Evolutionary conservation across 2,888 invertebrate species (phyloP).

Genomic region (Chironomus tentans): DNA sequence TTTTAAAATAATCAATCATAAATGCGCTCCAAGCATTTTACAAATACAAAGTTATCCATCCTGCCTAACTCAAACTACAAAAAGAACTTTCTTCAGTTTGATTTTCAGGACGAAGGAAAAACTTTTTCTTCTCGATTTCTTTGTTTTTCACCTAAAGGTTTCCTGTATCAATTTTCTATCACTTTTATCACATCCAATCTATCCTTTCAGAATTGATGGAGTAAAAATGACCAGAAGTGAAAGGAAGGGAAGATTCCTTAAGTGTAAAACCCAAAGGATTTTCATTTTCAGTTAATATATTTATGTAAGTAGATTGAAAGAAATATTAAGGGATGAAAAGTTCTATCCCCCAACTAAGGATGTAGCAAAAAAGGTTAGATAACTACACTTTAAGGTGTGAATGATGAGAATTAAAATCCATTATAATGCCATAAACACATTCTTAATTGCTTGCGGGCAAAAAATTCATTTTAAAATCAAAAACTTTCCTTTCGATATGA

Average conservation of each 20-base stretch:
- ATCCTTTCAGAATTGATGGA: background rate
- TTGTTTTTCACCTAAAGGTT: constrained; percentile 1
- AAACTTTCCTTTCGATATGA: background rate
- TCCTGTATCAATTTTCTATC: constrained; percentile 22
- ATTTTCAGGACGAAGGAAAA: background rate
- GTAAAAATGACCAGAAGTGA: background rate
- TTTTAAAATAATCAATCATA: no score
- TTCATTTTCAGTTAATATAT: background rate
- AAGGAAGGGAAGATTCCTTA: background rate
- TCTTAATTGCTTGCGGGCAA: constrained; percentile 17
- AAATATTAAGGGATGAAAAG: constrained; percentile 6
- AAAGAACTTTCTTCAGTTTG: background rate
- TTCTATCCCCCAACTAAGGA: background rate
- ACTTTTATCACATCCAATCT: background rate
- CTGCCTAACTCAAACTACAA: background rate
- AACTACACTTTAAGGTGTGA: constrained; percentile 6
- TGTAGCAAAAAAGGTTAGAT: background rate
- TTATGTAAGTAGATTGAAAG: background rate
- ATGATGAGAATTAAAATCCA: constrained; percentile 10
- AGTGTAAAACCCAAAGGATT: no score
- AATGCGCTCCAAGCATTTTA: no score
- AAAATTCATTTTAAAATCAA: background rate
- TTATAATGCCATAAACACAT: constrained; percentile 9
- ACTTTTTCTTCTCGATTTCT: background rate
- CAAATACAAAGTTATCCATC: no score